phyloP scores from a whole-genome alignment of 1,140 invertebrate species.

The Sweltsa coloradensis region DNA sequence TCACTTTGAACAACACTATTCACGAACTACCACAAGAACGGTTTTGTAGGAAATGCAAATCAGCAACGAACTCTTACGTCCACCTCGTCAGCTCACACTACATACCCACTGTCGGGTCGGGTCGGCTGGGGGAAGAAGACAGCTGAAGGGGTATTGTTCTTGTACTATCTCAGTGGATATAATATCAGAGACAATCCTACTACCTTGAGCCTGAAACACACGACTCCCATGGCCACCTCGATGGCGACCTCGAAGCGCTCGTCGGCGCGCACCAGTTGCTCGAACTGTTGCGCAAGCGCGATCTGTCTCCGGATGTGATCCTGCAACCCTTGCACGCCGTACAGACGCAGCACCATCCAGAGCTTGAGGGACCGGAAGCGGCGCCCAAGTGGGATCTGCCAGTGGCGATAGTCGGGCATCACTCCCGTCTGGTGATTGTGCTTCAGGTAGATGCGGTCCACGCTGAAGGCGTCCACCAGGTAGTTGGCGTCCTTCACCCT shows the following conservation, averaged over 20 bases:
- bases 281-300: constrained; percentile 71
- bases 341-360: constrained; percentile 91
- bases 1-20: too few species aligned
- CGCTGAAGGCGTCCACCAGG: constrained; percentile 76
- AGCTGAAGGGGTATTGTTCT: too few species aligned
- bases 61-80: too few species aligned
- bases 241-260: constrained; percentile 74
- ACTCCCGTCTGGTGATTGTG: constrained; percentile 53
- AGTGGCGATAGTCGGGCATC: constrained; percentile 83
- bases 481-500: constrained; percentile 70
- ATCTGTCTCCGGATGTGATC: constrained; percentile 74
- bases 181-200: neutral
- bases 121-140: too few species aligned
- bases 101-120: too few species aligned
- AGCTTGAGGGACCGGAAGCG: constrained; percentile 90
- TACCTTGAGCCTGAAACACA: constrained; percentile 88
- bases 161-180: too few species aligned
- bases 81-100: too few species aligned
- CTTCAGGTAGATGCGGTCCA: constrained; percentile 82
- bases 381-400: constrained; percentile 93
- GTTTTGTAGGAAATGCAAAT: too few species aligned
- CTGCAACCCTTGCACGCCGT: constrained; percentile 80
- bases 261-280: constrained; percentile 50
- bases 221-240: constrained; percentile 80
- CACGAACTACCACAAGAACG: too few species aligned